Base-by-base conservation (phyloP, 2,888 invertebrate species). In the Acheta domesticus region DNA sequence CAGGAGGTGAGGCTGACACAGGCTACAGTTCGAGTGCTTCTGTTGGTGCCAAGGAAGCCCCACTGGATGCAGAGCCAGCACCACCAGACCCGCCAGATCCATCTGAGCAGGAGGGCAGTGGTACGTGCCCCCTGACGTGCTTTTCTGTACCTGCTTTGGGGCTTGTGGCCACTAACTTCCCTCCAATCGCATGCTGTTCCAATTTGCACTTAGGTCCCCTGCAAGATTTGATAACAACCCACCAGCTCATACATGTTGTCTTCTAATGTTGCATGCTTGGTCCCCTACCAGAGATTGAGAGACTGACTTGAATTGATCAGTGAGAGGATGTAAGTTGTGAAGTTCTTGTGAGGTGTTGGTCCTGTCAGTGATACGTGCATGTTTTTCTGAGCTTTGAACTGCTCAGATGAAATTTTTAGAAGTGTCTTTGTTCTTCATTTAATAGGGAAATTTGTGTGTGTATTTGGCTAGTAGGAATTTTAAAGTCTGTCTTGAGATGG, bases 11-110 rank as follows among this genome's bases (percentile, higher is more conserved):
- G 14, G 36, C 75, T 75, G 76, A 76, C 76, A 76, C 76, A 49
- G 76, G 76, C 76, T 76, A 76, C 76, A 76, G 76, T n/a, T 76
- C 76, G 49, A 76, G 76, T 76, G 76, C 48, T n/a, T 48, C 48
- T 48, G 76, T 76, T 19, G 48, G 48, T 49, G 49, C 49, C 48
- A 76, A 76, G 76, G 76, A 76, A 48, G 48, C 48, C 19, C 76
- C 48, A 11, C 49, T 49, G 48, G 76, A 62, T 19, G 62, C 62
- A 14, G 62, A 62, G 62, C 62, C 62, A 62, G 62, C 62, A 19
- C 62, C 62, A 62, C 62, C 62, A 62, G 62, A 62, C 62, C 62
- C 62, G 16, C 62, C 62, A 19, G 62, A 62, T 62, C 62, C 62
- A 62, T n/a, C 62, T 11, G 62, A 62, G 62, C 62, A 62, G n/a